Conservation (phyloP, 2,888 invertebrate species). For the Agelastica alni region DNA sequence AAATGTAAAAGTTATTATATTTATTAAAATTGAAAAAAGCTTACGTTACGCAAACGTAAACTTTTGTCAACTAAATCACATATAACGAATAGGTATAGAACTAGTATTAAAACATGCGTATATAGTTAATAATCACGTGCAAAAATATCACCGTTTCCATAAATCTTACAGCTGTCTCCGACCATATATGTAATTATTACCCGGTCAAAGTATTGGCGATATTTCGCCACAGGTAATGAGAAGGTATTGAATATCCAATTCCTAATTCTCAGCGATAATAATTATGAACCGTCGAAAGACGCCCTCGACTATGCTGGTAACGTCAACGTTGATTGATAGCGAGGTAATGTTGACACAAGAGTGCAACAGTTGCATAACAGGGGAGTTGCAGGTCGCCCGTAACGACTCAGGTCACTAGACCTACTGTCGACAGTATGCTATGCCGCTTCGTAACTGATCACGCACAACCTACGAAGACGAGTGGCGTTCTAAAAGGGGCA, state of each 20-base stretch:
- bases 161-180: constrained; percentile 17
- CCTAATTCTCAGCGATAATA: constrained; percentile 31
- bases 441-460: constrained; percentile 46
- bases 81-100: neutral
- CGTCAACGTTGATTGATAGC: constrained; percentile 39
- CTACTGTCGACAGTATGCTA: constrained; percentile 41
- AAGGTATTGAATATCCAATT: constrained; percentile 32
- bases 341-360: constrained; percentile 47
- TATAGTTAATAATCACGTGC: constrained; percentile 7
- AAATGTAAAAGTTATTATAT: too few relatives aligned
- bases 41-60: too few relatives aligned
- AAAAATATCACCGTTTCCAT: constrained; percentile 18
- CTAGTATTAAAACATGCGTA: neutral
- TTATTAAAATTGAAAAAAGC: too few relatives aligned
- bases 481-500: constrained; percentile 15
- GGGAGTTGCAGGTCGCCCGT: constrained; percentile 48
- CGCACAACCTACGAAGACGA: constrained; percentile 38
- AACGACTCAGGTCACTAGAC: constrained; percentile 51
- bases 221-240: constrained; percentile 33
- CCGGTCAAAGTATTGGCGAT: constrained; percentile 26
- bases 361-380: constrained; percentile 49
- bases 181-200: constrained; percentile 26
- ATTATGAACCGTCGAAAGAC: constrained; percentile 27
- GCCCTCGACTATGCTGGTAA: constrained; percentile 26
- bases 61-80: neutral